Percentiles rank a stretch among this genome's conserved stretches.
Evolutionary conservation across 2,113 vertebrate species (phyloP).

Genomic region (Cyprinus carpio): DNA sequence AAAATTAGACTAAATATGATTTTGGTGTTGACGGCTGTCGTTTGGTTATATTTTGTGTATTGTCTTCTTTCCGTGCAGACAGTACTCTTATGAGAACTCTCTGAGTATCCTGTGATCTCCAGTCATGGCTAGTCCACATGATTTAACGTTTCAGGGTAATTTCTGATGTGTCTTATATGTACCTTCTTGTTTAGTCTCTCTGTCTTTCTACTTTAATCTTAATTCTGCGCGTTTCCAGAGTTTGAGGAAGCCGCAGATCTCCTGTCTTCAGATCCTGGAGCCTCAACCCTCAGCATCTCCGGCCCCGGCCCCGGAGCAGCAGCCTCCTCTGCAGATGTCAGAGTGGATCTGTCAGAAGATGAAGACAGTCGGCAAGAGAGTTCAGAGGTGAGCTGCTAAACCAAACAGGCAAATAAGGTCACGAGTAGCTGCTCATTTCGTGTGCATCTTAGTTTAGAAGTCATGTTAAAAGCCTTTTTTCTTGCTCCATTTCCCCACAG

Average conservation of each 20-base stretch:
- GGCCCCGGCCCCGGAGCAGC: slow-evolving; percentile 26
- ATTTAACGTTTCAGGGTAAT: slow-evolving; percentile 82
- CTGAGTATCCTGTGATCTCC: background rate
- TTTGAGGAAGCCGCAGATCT: slow-evolving; percentile 81
- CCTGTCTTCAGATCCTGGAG: slow-evolving; percentile 74
- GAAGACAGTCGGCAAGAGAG: slow-evolving; percentile 76
- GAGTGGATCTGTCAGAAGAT: slow-evolving; percentile 71
- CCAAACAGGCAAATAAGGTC: background rate
- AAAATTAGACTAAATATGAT: background rate
- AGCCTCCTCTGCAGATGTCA: slow-evolving; percentile 69
- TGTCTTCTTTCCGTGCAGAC: background rate
- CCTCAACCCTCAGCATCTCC: slow-evolving; percentile 68
- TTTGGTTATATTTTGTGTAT: background rate
- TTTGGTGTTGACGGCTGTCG: background rate
- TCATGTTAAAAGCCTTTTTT: background rate
- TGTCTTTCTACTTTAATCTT: background rate
- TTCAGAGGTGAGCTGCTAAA: slow-evolving; percentile 69
- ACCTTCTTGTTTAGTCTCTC: background rate
- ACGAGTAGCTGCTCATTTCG: background rate
- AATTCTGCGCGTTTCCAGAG: slow-evolving; percentile 66
- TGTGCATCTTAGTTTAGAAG: background rate
- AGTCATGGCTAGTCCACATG: slow-evolving; percentile 78
- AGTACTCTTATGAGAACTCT: background rate
- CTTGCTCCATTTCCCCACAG: slow-evolving; percentile 60
- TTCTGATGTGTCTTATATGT: background rate